Evolutionary conservation across 2,113 vertebrate species (phyloP).

Genomic region (Casuarius casuarius): DNA sequence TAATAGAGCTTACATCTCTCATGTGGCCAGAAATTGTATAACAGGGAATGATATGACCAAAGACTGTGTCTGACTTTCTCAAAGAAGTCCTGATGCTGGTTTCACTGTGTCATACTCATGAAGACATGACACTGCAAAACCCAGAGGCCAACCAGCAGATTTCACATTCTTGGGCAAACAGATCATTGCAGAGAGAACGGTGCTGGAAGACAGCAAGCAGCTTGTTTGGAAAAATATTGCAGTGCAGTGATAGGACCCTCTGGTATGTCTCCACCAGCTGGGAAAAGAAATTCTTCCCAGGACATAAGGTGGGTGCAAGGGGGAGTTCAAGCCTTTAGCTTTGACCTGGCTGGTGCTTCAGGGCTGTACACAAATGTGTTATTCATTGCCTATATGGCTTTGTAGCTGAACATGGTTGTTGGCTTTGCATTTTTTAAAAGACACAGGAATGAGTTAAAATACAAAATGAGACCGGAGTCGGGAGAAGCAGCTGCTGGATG

Average conservation of each 20-base stretch:
- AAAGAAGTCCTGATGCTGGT: not conserved
- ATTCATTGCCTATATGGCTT: not conserved
- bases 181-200: not conserved
- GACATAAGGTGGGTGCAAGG: not conserved
- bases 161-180: rapidly evolving
- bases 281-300: not conserved
- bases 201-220: not conserved
- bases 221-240: not conserved
- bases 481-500: slow-evolving; percentile 4
- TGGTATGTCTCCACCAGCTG: not conserved
- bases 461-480: slow-evolving; percentile 21
- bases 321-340: not conserved
- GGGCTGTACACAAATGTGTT: not conserved
- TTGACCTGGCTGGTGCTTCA: rapidly evolving
- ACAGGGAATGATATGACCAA: not conserved
- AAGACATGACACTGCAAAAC: not conserved
- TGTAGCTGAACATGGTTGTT: not conserved
- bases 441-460: not conserved
- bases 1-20: not conserved
- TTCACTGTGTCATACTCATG: not conserved
- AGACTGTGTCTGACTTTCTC: not conserved
- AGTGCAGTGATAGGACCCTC: rapidly evolving
- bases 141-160: rapidly evolving
- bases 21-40: not conserved
- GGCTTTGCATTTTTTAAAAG: not conserved